phyloP scores from a whole-genome alignment of 2,113 vertebrate genomes.

The Castor canadensis region DNA sequence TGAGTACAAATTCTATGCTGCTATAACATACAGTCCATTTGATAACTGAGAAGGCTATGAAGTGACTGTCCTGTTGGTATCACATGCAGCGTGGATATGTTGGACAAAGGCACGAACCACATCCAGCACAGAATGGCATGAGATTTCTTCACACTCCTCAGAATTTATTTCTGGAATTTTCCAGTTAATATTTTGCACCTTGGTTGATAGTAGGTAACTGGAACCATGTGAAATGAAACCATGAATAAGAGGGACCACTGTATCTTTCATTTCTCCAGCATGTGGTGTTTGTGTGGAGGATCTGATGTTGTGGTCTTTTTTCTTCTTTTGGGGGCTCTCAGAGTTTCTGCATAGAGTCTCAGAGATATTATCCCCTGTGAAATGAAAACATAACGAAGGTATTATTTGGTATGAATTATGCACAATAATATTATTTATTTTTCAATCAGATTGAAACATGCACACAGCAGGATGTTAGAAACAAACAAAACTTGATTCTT shows the following conservation, averaged over 20 bases:
- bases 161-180: neutral
- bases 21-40: neutral
- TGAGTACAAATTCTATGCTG: neutral
- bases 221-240: neutral
- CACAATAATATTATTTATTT: neutral
- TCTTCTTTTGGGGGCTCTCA: neutral
- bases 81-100: neutral
- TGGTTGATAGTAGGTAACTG: neutral
- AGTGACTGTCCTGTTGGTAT: no score
- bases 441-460: neutral
- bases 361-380: neutral
- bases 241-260: neutral
- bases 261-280: neutral
- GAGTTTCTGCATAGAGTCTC: neutral
- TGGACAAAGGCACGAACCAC: neutral
- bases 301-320: neutral
- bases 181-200: neutral
- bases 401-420: neutral
- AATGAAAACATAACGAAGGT: neutral
- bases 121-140: neutral
- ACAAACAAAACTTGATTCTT: neutral
- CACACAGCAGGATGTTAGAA: neutral
- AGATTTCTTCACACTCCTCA: neutral
- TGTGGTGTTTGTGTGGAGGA: no score
- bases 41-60: neutral